phyloP scores from a whole-genome alignment of 2,888 invertebrate species.

The Parnassius glacialis region DNA sequence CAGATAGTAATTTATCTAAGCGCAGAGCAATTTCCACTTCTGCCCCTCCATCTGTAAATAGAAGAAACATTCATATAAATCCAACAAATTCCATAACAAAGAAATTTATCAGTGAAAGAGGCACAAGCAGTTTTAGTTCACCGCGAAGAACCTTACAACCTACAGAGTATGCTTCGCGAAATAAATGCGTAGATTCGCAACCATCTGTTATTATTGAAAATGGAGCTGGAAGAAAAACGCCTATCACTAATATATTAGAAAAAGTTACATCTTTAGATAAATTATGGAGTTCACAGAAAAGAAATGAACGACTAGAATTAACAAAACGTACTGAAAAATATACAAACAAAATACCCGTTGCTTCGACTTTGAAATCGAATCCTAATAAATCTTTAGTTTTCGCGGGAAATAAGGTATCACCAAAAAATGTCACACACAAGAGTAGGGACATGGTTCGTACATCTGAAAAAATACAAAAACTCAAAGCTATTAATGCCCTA shows the following conservation, averaged over 20 bases:
- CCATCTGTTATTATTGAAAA: slow-evolving; percentile 67
- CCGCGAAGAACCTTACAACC: slow-evolving; percentile 69
- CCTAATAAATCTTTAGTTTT: slow-evolving; percentile 37
- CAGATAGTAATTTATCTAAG: slow-evolving; percentile 38
- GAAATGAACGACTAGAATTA: slow-evolving; percentile 68
- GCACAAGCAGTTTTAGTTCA: slow-evolving; percentile 73
- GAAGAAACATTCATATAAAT: slow-evolving; percentile 46
- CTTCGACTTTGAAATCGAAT: slow-evolving; percentile 32
- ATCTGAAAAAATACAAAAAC: slow-evolving; percentile 68
- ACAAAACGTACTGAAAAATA: slow-evolving; percentile 45
- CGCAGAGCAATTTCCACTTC: slow-evolving; percentile 61
- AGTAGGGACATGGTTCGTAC: slow-evolving; percentile 75
- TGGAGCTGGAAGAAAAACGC: slow-evolving; percentile 73
- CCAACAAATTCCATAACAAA: slow-evolving; percentile 40
- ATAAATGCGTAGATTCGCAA: slow-evolving; percentile 49
- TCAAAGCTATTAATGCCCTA: slow-evolving; percentile 54
- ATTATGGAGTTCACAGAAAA: slow-evolving; percentile 72
- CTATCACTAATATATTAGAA: slow-evolving; percentile 73
- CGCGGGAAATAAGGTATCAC: slow-evolving; percentile 25
- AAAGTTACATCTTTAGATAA: slow-evolving; percentile 80
- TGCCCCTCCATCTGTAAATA: slow-evolving; percentile 66
- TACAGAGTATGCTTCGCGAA: slow-evolving; percentile 59
- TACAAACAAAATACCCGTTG: slow-evolving; percentile 13
- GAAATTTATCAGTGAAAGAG: slow-evolving; percentile 41
- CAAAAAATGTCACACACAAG: slow-evolving; percentile 50